phyloP scores from a whole-genome alignment of 2,797 vertebrate genomes.

The Protonibea diacanthus region DNA sequence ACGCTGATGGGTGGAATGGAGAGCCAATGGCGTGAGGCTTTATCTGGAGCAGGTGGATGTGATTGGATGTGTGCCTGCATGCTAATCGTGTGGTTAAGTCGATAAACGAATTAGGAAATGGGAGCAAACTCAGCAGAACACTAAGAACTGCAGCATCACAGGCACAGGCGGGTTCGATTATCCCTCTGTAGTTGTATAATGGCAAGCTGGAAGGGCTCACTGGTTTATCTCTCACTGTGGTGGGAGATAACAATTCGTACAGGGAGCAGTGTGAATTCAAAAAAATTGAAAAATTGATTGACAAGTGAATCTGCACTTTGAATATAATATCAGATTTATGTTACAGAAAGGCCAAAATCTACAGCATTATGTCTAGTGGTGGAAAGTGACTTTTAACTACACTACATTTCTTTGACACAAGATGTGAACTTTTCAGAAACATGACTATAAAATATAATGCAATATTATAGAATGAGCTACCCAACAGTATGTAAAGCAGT shows the following conservation, averaged over 20 bases:
- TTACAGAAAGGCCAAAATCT: background rate
- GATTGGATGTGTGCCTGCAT: conserved; percentile 29
- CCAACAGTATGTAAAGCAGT: background rate
- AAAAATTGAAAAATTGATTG: background rate
- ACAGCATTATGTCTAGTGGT: background rate
- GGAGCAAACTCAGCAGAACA: conserved; percentile 51
- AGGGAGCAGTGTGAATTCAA: background rate
- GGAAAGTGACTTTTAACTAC: background rate
- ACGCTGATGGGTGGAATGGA: background rate
- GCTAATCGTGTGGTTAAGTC: conserved; percentile 54
- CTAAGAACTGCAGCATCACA: conserved; percentile 17
- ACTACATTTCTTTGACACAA: background rate
- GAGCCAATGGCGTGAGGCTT: conserved; percentile 37
- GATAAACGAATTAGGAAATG: conserved; percentile 54
- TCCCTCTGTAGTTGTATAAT: conserved; percentile 35
- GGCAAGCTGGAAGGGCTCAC: conserved; percentile 7
- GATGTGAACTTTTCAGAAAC: background rate
- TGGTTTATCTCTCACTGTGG: background rate
- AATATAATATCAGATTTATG: background rate
- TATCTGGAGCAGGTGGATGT: conserved; percentile 50
- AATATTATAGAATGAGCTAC: background rate
- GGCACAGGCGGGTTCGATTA: conserved; percentile 48
- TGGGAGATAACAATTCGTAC: background rate
- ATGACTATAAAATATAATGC: background rate
- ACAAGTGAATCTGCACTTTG: background rate